Evolutionary conservation across 2,113 vertebrate genomes (phyloP).

Genomic region (Falcunculus frontatus): DNA sequence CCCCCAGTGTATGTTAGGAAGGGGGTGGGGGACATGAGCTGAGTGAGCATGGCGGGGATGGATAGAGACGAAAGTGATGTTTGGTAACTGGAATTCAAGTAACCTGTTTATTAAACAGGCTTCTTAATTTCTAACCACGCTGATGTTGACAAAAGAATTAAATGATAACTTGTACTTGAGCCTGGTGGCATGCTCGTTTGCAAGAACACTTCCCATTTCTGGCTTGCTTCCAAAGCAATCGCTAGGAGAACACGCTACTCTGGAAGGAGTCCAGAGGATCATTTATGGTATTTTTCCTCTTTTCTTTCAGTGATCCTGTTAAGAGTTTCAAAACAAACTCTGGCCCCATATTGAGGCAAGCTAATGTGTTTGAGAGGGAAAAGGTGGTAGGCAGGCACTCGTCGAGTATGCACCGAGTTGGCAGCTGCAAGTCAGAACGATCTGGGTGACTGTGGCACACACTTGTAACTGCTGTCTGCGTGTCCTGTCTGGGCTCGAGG

Average conservation of each 20-base stretch:
- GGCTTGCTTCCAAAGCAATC: conserved; percentile 77
- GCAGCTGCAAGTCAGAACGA: not conserved
- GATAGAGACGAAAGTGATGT: not conserved
- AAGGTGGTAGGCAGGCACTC: not conserved
- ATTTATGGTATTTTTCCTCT: conserved; percentile 68
- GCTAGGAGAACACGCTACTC: conserved; percentile 65
- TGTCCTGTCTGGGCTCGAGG: not conserved
- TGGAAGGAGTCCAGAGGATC: conserved; percentile 74
- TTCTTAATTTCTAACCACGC: conserved; percentile 75
- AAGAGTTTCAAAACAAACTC: conserved; percentile 79
- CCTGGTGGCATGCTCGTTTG: conserved; percentile 66
- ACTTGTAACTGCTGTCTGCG: not conserved
- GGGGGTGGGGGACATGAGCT: not conserved
- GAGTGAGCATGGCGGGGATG: not conserved
- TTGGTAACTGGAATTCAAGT: conserved; percentile 66
- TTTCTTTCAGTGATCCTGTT: conserved; percentile 75
- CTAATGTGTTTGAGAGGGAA: conserved; percentile 31
- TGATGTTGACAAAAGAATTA: conserved; percentile 81
- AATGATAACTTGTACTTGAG: conserved; percentile 77
- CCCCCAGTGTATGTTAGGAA: not conserved
- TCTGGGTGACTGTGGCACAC: not conserved
- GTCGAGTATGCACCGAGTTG: not conserved
- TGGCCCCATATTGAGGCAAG: conserved; percentile 59
- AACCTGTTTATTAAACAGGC: conserved; percentile 76
- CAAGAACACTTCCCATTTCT: conserved; percentile 66